Evolutionary conservation across 2,888 invertebrate genomes (phyloP).

Genomic region (Nomada goodeniana): DNA sequence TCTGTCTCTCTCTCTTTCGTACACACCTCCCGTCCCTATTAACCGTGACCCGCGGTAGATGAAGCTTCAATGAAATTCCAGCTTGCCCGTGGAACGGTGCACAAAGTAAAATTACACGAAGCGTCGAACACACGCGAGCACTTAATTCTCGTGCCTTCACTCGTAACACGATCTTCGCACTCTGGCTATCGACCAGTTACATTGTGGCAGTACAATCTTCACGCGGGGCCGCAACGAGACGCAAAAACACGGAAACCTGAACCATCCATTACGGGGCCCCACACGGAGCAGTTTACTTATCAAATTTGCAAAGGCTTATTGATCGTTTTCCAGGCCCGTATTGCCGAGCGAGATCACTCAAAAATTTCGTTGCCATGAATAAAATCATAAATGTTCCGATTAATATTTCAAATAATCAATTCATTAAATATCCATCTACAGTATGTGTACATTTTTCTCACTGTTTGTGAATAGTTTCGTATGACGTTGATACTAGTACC

Average conservation of each 20-base stretch:
- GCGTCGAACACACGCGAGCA: slow-evolving; percentile 61
- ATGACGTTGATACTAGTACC: too few species aligned
- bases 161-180: slow-evolving; percentile 61
- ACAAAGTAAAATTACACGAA: slow-evolving; percentile 64
- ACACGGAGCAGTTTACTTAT: slow-evolving; percentile 41
- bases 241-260: slow-evolving; percentile 51
- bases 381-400: too few species aligned
- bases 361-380: not conserved
- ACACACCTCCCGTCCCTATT: not conserved
- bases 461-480: too few species aligned
- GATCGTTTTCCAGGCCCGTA: slow-evolving; percentile 13
- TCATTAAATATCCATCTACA: too few species aligned
- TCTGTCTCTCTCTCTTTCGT: not conserved
- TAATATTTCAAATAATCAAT: too few species aligned
- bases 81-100: slow-evolving; percentile 35
- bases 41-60: slow-evolving; percentile 21
- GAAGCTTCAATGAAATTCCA: slow-evolving; percentile 64
- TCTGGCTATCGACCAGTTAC: slow-evolving; percentile 56
- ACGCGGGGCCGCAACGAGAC: slow-evolving; percentile 23
- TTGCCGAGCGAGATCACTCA: not conserved
- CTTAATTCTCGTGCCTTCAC: slow-evolving; percentile 55
- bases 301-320: slow-evolving; percentile 45
- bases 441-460: too few species aligned
- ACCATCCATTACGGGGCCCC: slow-evolving; percentile 37
- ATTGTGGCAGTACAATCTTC: slow-evolving; percentile 29